Percentiles rank a stretch among this genome's conserved stretches.
Evolutionary conservation across 2,888 invertebrate genomes (phyloP).

Genomic region (Unio delphinus): DNA sequence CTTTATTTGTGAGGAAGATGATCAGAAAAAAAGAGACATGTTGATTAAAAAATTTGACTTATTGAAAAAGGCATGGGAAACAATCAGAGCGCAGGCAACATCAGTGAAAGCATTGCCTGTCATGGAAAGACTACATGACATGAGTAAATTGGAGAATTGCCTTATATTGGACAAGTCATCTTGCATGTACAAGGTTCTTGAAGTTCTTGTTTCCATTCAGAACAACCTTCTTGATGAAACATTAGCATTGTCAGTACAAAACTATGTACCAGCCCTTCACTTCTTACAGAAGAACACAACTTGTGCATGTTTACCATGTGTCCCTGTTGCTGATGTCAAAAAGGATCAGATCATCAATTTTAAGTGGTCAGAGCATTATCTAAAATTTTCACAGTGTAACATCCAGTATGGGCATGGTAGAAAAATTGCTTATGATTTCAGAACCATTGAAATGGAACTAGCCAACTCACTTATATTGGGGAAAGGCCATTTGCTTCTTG

Average conservation of each 20-base stretch:
- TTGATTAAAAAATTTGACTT: constrained; percentile 14
- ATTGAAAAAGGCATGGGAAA: constrained; percentile 15
- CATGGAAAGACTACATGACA: not conserved
- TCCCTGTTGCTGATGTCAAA: constrained; percentile 19
- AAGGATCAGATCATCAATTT: constrained; percentile 8
- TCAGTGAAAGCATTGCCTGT: not conserved
- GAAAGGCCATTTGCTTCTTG: constrained; percentile 19
- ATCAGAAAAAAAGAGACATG: constrained; percentile 1
- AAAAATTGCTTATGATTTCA: constrained; percentile 27
- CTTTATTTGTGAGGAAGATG: constrained; percentile 9
- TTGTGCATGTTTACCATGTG: constrained; percentile 7
- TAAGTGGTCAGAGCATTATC: constrained; percentile 15
- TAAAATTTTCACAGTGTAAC: constrained; percentile 28
- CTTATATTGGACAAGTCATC: constrained; percentile 22
- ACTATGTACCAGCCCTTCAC: constrained; percentile 11
- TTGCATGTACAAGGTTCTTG: constrained; percentile 18
- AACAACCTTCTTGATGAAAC: constrained; percentile 30
- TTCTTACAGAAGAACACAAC: constrained; percentile 12
- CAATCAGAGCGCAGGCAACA: constrained; percentile 1
- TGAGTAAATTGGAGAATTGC: constrained; percentile 5
- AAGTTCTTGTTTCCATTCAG: constrained; percentile 24
- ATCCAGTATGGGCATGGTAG: constrained; percentile 26
- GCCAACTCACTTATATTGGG: constrained; percentile 18
- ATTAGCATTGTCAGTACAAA: constrained; percentile 6
- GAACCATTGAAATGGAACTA: constrained; percentile 31